Percentiles rank a stretch among this genome's conserved stretches.
These are phyloP conservation scores for Gymnothorax javanicus DNA, from an alignment of 2,797 vertebrate species.

Conservation along the genomic window DNA sequence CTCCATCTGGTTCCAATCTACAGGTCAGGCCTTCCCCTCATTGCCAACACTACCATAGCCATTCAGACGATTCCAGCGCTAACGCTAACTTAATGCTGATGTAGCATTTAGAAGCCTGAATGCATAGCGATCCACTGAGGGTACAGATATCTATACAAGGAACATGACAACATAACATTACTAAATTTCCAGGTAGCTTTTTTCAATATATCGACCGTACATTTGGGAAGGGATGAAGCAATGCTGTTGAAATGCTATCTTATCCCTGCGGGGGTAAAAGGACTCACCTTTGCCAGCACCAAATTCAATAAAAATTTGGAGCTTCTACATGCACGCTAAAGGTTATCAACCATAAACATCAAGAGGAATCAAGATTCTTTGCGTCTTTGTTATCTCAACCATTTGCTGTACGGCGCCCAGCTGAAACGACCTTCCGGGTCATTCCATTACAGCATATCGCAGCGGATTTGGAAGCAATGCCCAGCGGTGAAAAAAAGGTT, in stretches of 20 bases:
- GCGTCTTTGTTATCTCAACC: background rate
- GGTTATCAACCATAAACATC: background rate
- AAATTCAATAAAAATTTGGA: background rate
- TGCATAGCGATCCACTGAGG: constrained; percentile 33
- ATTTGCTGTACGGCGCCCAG: background rate
- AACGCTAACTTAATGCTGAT: constrained; percentile 40
- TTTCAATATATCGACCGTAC: background rate
- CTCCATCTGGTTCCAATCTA: background rate
- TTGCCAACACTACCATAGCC: background rate
- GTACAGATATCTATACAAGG: background rate
- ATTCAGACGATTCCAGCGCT: constrained; percentile 39
- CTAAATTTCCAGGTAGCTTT: background rate
- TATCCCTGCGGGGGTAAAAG: background rate
- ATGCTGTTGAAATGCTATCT: background rate
- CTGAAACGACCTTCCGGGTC: background rate
- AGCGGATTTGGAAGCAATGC: background rate
- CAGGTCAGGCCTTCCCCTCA: background rate
- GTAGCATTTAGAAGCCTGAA: constrained; percentile 61
- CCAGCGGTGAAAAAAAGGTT: background rate
- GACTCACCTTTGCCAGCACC: background rate
- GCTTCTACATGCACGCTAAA: background rate
- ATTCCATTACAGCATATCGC: background rate
- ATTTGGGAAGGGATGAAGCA: background rate
- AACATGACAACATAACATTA: no score
- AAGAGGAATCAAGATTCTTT: background rate